Percentiles rank a stretch among this genome's conserved stretches.
Conservation (phyloP, 1,140 invertebrate genomes). For the Nylanderia fulva region DNA sequence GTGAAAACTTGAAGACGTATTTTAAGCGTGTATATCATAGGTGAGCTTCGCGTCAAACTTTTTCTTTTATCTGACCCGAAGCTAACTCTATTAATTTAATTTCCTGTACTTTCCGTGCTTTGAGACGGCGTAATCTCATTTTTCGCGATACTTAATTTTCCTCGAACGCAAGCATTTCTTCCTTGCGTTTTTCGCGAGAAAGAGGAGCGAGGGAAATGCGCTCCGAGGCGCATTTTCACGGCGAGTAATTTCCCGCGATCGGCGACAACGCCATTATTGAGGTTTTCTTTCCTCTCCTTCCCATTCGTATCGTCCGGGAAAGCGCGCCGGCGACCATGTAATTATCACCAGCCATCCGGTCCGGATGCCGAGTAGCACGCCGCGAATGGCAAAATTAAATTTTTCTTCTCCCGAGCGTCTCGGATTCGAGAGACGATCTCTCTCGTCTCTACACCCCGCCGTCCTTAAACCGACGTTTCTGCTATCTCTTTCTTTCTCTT, state of each 20-base stretch:
- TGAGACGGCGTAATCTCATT: slow-evolving; percentile 42
- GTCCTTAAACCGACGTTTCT: not conserved
- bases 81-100: slow-evolving; percentile 42
- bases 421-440: not conserved
- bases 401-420: slow-evolving; percentile 38
- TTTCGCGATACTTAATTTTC: slow-evolving; percentile 53
- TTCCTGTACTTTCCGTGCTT: slow-evolving; percentile 4
- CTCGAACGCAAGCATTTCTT: slow-evolving; percentile 10
- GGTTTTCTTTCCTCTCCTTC: not conserved
- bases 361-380: slow-evolving; percentile 28
- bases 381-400: slow-evolving; percentile 44
- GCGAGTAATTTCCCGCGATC: slow-evolving; percentile 50
- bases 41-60: not conserved
- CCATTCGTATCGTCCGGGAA: slow-evolving; percentile 23
- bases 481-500: not conserved
- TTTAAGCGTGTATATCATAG: not conserved
- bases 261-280: slow-evolving; percentile 41
- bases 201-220: not conserved
- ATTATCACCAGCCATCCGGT: slow-evolving; percentile 54
- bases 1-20: not conserved
- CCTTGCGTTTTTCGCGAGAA: not conserved
- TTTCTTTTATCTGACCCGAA: not conserved
- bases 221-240: slow-evolving; percentile 19
- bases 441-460: not conserved
- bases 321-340: slow-evolving; percentile 31